Base-by-base conservation (phyloP, 1,140 invertebrate genomes). In the Linepithema humile region DNA sequence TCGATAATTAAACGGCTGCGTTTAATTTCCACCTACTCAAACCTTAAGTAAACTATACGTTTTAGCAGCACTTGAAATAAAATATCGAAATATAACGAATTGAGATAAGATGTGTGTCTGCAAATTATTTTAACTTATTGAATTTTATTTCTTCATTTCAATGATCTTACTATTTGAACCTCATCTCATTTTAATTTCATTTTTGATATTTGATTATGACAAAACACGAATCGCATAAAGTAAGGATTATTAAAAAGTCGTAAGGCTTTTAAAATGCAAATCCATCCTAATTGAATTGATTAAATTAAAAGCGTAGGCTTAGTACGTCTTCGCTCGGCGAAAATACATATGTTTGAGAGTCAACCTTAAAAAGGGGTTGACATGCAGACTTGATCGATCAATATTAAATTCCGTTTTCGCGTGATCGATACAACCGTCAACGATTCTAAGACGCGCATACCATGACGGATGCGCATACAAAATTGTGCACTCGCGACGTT, bases 1-100 rank as follows among this genome's bases (percentile, higher is more conserved):
- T 69, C 75, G 75, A 80, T 80, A 70, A 80, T 80, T 80, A 80
- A 80, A 70, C 64, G 75, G 64, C 48, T 32, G 75, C 23, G 64
- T 80, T 80, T 80, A 70, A 70, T 80, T 80, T 80, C 50, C 75
- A 80, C 48, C 75, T 70, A 17, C 48, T 69, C 48, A 23, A 53
- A n/a, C 35, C 38, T 69, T 69, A 78, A 78, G 62, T 69, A 78
- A 78, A 78, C 32, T 15, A 17, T 15, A 26, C 26, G 15, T 65
- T 77, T 65, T 65, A 65, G 7, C 29, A 35, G 5, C 38, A 23
- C 35, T 77, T 45, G 20, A 50, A 77, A 48, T 50, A 26, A 50
- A 65, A 48, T 65, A 35, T 12, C 15, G 5, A 9, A n/a, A 45
- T 59, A 32, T 40, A 72, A 75, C 48, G 12, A 38, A 77, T 48